Base-by-base conservation (phyloP, 2,888 invertebrate species). In the Diaperis boleti region DNA sequence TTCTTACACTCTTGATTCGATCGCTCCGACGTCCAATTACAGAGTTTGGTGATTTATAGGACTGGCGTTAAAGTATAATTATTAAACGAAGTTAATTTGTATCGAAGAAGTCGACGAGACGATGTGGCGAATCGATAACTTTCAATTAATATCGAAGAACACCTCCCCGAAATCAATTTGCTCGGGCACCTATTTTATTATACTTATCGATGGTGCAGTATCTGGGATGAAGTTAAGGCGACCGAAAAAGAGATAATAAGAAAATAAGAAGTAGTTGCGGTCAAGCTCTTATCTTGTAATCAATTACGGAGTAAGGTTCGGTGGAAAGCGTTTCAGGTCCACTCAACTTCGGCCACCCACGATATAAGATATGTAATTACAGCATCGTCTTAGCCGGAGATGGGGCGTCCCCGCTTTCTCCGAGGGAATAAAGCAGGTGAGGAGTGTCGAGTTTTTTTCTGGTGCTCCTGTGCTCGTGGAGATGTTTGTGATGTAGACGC, bases 181-280 rank as follows among this genome's bases (percentile, higher is more conserved):
- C 65, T 44, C 56, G 47, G 65, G 61, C 68, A 66, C 41, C 68
- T 68, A 69, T 69, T 70, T 42, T 54, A 52, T 33, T 72, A 69
- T 67, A 69, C 67, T 71, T 69, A 71, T 70, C 71, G 64, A 62
- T 64, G 57, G 69, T 68, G 65, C 67, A 70, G 67, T 71, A 71
- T 70, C 70, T 67, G 64, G 62, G 66, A 69, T 64, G 65, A 65
- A 65, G 66, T 63, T 66, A 55, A 60, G 68, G 67, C 63, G 62
- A 65, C 57, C 66, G 37, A 65, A 69, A 65, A 64, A 62, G 61
- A 61, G 62, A 61, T 67, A 63, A 69, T 61, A 69, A 64, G 68
- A 68, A 69, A 65, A 69, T 63, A 67, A 67, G 66, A 65, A 69
- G 65, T 63, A 65, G 64, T 65, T 63, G 62, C 56, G 66, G 68